phyloP scores from a whole-genome alignment of 2,888 invertebrate species.

The Drosophila formosana region DNA sequence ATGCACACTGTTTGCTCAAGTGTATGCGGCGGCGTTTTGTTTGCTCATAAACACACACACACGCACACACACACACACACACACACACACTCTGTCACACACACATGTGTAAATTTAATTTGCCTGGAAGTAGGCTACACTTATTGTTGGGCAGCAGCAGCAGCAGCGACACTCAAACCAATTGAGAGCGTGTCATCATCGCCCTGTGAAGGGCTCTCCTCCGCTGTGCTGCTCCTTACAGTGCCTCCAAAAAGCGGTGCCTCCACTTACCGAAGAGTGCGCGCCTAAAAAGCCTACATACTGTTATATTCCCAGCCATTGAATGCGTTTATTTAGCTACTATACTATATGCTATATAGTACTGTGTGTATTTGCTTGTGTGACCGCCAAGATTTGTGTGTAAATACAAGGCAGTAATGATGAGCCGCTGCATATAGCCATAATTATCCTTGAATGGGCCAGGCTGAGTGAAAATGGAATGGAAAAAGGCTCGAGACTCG shows the following conservation, averaged over 20 bases:
- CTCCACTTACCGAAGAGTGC: conserved; percentile 30
- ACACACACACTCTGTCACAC: background rate
- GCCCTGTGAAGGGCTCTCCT: conserved; percentile 43
- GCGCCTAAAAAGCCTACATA: conserved; percentile 1
- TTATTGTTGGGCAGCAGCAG: conserved; percentile 26
- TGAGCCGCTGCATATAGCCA: conserved; percentile 39
- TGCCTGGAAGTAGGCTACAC: conserved; percentile 73
- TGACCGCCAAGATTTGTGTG: conserved; percentile 67
- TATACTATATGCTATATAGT: background rate
- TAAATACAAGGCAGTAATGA: conserved; percentile 69
- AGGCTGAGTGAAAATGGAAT: conserved; percentile 29
- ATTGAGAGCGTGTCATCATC: conserved; percentile 64
- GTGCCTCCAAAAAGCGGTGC: conserved; percentile 11
- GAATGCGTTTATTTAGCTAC: conserved; percentile 65
- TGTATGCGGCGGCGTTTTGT: conserved; percentile 54
- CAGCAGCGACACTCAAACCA: conserved; percentile 49
- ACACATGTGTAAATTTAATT: conserved; percentile 51
- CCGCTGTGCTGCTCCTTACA: conserved; percentile 32
- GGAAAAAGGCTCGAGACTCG: conserved; percentile 4
- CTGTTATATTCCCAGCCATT: conserved; percentile 26
- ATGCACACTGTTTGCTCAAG: conserved; percentile 66
- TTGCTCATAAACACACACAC: conserved; percentile 42
- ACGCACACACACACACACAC: background rate
- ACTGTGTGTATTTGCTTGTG: conserved; percentile 3
- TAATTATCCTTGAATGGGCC: conserved; percentile 54